Conservation (phyloP, 2,888 invertebrate species). For the Polylopha cassiicola region DNA sequence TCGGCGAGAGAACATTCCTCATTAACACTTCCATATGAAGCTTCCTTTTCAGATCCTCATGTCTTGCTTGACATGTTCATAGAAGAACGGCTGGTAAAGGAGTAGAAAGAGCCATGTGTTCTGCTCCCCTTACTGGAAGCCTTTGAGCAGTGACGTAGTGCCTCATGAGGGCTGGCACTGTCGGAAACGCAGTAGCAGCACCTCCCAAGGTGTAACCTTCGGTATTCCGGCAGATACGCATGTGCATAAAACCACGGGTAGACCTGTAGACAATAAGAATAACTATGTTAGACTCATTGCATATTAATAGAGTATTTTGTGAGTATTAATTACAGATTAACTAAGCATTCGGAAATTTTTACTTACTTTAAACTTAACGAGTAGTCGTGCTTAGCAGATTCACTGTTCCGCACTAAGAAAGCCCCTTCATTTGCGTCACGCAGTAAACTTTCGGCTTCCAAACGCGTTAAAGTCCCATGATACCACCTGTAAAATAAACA, state of each 20-base stretch:
- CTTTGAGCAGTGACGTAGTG: slow-evolving; percentile 93
- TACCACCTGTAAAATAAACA: slow-evolving; percentile 84
- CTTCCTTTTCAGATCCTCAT: slow-evolving; percentile 25
- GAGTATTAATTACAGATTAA: no score
- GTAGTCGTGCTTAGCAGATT: slow-evolving; percentile 94
- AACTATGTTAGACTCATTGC: no score
- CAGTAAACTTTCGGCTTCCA: slow-evolving; percentile 93
- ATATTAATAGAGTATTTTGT: no score
- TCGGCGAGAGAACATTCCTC: slow-evolving; percentile 8
- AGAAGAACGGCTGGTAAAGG: slow-evolving; percentile 92
- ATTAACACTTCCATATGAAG: slow-evolving; percentile 13
- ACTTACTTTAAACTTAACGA: slow-evolving; percentile 96
- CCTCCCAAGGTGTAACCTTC: slow-evolving; percentile 94
- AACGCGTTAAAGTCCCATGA: slow-evolving; percentile 93
- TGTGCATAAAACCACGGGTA: slow-evolving; percentile 96
- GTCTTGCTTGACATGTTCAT: slow-evolving; percentile 47
- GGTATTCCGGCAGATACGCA: slow-evolving; percentile 91
- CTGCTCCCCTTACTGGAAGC: slow-evolving; percentile 95
- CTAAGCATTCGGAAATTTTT: slow-evolving; percentile 8
- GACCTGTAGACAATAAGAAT: slow-evolving; percentile 86
- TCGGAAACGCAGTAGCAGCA: slow-evolving; percentile 93
- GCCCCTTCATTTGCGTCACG: slow-evolving; percentile 92
- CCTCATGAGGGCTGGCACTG: slow-evolving; percentile 95
- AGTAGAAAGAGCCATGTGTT: slow-evolving; percentile 96
- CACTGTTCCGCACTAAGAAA: slow-evolving; percentile 95